Percentiles rank a stretch among this genome's conserved stretches.
phyloP scores from a whole-genome alignment of 2,888 invertebrate genomes.

The Melanargia galathea region DNA sequence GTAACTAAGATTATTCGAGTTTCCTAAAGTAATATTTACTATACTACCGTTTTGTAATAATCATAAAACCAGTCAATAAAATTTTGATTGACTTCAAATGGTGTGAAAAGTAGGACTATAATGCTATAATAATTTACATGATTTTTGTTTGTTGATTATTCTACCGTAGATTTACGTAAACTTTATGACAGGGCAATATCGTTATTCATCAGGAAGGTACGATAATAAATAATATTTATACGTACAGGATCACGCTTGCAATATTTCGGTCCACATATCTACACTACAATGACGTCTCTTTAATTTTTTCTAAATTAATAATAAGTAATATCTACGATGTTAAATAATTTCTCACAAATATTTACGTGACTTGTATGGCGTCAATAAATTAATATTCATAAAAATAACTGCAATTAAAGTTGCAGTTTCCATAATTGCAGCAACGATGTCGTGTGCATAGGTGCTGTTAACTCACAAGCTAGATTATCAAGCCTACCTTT shows the following conservation, averaged over 20 bases:
- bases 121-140: too few species aligned
- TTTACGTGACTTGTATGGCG: too few species aligned
- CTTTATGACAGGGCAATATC: too few species aligned
- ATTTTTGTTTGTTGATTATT: too few species aligned
- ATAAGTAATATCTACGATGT: too few species aligned
- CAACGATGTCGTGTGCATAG: background rate
- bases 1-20: background rate
- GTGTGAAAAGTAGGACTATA: background rate
- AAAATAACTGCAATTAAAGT: background rate
- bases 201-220: too few species aligned
- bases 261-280: background rate
- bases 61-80: background rate
- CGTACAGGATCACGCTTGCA: background rate
- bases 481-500: background rate
- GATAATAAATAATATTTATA: background rate
- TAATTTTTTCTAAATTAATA: background rate
- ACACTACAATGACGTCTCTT: background rate
- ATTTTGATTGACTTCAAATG: background rate
- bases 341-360: too few species aligned
- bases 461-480: background rate
- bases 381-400: background rate
- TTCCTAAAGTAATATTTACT: background rate
- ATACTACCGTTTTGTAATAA: background rate
- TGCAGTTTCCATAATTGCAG: background rate
- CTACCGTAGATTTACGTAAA: too few species aligned